Conservation (phyloP, 1,140 invertebrate genomes). For the Pseudomyrmex pallidus region DNA sequence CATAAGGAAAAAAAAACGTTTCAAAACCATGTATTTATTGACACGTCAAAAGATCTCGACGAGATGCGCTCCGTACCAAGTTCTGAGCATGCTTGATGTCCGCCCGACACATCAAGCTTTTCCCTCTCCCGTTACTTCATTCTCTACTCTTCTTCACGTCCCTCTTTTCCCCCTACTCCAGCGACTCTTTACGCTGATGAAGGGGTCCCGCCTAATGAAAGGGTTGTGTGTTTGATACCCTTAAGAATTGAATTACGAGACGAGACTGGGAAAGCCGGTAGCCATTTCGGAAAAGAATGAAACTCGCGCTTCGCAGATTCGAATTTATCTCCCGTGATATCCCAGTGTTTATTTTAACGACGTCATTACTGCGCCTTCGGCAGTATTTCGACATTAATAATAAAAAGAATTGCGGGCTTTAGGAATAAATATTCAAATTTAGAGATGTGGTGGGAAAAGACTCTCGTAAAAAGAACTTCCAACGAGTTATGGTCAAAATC, state of each 20-base stretch:
- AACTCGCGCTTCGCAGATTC: conserved; percentile 25
- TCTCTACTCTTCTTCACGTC: neutral
- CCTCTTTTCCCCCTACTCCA: conserved; percentile 5
- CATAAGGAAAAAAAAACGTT: no score
- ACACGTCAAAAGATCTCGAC: no score
- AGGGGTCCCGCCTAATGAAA: conserved; percentile 80
- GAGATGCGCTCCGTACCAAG: no score
- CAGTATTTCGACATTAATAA: conserved; percentile 29
- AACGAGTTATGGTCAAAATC: neutral
- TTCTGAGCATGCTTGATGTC: conserved; percentile 76
- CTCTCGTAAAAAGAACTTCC: neutral
- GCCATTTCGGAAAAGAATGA: conserved; percentile 73
- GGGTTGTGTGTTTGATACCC: conserved; percentile 82
- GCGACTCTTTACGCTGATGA: conserved; percentile 77
- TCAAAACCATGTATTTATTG: no score
- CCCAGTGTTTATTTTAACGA: conserved; percentile 62
- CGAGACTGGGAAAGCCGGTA: conserved; percentile 69
- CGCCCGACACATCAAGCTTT: conserved; percentile 27
- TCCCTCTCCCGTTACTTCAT: conserved; percentile 41
- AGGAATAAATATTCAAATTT: conserved; percentile 21
- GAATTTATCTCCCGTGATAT: conserved; percentile 72
- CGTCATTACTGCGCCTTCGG: conserved; percentile 30
- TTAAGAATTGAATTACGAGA: conserved; percentile 82
- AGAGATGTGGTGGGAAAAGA: neutral
- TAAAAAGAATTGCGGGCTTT: conserved; percentile 15